phyloP scores from a whole-genome alignment of 2,888 invertebrate species.

The Nycteola revayana region DNA sequence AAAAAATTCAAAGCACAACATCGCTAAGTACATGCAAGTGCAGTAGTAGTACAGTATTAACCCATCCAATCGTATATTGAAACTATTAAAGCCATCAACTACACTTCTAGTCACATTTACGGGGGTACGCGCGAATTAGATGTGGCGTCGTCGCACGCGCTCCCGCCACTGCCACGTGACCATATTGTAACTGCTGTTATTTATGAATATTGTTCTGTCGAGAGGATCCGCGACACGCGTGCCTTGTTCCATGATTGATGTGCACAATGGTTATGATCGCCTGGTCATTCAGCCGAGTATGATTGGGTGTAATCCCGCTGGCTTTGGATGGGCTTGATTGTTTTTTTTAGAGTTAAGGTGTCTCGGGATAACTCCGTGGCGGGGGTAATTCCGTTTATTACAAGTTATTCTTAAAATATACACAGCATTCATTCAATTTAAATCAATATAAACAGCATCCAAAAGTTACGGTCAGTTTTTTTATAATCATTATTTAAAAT shows the following conservation, averaged over 20 bases:
- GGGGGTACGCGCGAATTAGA: slow-evolving; percentile 65
- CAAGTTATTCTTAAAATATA: too few species aligned
- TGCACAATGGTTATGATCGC: slow-evolving; percentile 54
- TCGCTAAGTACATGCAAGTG: too few species aligned
- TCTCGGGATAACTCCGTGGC: too few species aligned
- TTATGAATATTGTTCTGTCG: slow-evolving; percentile 75
- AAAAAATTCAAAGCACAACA: too few species aligned
- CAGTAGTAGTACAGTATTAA: too few species aligned
- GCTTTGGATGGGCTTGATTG: not conserved
- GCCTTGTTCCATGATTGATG: slow-evolving; percentile 43
- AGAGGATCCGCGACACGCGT: slow-evolving; percentile 58
- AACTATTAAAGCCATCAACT: slow-evolving; percentile 26
- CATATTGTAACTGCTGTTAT: slow-evolving; percentile 66
- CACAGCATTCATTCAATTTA: too few species aligned
- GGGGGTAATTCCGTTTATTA: too few species aligned
- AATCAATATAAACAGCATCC: too few species aligned
- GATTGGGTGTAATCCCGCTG: slow-evolving; percentile 24
- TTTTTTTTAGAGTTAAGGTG: too few species aligned
- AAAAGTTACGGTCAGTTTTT: too few species aligned
- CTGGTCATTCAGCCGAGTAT: slow-evolving; percentile 33
- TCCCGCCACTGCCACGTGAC: slow-evolving; percentile 55
- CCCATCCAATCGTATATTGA: slow-evolving; percentile 14
- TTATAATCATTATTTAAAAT: too few species aligned
- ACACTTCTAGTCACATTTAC: slow-evolving; percentile 38
- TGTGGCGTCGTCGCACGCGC: slow-evolving; percentile 46